A percentile compares a stretch with the other conserved stretches of the same genome.
Conservation (phyloP, 2,113 vertebrate genomes). For the Lophotis ruficrista region DNA sequence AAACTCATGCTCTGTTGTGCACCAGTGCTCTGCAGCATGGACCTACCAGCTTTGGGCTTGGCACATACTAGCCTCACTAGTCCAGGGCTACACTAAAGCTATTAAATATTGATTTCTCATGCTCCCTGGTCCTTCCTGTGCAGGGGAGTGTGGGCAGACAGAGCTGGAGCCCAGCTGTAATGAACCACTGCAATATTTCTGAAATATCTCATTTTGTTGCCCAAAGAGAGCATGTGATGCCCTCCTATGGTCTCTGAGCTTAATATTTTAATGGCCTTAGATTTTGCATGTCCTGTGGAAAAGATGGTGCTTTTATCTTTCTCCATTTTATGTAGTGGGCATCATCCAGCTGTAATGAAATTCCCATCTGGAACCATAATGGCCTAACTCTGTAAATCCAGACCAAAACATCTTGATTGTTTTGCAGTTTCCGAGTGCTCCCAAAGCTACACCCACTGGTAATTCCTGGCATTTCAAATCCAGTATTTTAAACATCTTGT, state of each 20-base stretch:
- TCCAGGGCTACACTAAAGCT: not conserved
- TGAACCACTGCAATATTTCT: not conserved
- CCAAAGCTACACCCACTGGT: not conserved
- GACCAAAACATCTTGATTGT: not conserved
- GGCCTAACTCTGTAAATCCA: not conserved
- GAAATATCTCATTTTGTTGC: not conserved
- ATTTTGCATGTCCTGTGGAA: not conserved
- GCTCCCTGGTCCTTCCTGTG: not conserved
- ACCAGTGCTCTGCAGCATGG: not conserved
- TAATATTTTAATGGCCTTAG: not conserved
- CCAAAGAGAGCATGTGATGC: not conserved
- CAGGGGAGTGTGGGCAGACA: not conserved
- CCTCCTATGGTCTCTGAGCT: not conserved
- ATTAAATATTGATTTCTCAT: not conserved
- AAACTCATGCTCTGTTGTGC: accelerated
- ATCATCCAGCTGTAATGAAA: not conserved
- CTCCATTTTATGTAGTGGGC: not conserved
- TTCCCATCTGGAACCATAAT: constrained; percentile 8
- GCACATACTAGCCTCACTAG: not conserved
- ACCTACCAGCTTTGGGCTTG: not conserved
- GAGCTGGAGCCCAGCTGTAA: not conserved
- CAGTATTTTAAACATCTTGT: constrained; percentile 57
- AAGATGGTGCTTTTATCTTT: not conserved
- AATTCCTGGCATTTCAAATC: constrained; percentile 48
- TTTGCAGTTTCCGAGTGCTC: constrained; percentile 21